Conservation (phyloP, 2,888 invertebrate genomes). For the Scrobipalpa costella region DNA sequence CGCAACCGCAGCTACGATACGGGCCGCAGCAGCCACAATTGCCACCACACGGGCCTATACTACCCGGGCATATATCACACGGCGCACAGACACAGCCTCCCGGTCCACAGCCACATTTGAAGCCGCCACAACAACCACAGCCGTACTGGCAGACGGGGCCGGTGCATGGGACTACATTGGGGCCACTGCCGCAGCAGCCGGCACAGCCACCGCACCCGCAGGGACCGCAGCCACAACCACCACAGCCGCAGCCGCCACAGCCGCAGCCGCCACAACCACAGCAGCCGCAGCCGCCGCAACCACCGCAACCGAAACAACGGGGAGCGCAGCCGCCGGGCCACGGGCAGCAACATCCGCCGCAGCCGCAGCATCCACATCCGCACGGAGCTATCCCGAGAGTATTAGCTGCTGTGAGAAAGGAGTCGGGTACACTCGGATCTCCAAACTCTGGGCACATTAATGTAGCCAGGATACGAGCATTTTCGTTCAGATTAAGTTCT, state of each 20-base stretch:
- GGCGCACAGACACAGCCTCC: slow-evolving; percentile 36
- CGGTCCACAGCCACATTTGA: slow-evolving; percentile 46
- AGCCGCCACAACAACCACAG: slow-evolving; percentile 29
- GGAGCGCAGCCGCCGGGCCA: slow-evolving; percentile 26
- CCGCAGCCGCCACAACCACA: slow-evolving; percentile 8
- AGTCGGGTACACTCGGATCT: slow-evolving; percentile 8
- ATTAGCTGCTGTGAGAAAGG: slow-evolving; percentile 3
- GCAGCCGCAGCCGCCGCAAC: slow-evolving; percentile 17
- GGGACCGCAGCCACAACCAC: slow-evolving; percentile 26
- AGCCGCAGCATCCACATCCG: slow-evolving; percentile 34
- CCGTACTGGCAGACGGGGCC: background rate
- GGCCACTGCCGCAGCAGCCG: slow-evolving; percentile 20
- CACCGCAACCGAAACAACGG: too few relatives aligned
- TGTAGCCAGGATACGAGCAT: slow-evolving; percentile 4
- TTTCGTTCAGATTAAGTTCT: background rate
- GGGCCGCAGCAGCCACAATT: slow-evolving; percentile 33
- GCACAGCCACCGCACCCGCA: slow-evolving; percentile 32
- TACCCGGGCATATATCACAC: slow-evolving; percentile 23
- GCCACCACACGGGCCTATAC: slow-evolving; percentile 13
- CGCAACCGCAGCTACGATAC: slow-evolving; percentile 33
- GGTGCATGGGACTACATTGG: background rate
- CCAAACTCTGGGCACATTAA: background rate
- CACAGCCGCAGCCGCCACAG: background rate
- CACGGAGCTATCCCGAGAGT: slow-evolving; percentile 27
- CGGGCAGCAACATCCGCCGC: slow-evolving; percentile 28